A percentile compares a stretch with the other conserved stretches of the same genome.
These are phyloP conservation scores for Athetis lepigone DNA, from an alignment of 2,888 invertebrate species.

Conservation along the genomic window DNA sequence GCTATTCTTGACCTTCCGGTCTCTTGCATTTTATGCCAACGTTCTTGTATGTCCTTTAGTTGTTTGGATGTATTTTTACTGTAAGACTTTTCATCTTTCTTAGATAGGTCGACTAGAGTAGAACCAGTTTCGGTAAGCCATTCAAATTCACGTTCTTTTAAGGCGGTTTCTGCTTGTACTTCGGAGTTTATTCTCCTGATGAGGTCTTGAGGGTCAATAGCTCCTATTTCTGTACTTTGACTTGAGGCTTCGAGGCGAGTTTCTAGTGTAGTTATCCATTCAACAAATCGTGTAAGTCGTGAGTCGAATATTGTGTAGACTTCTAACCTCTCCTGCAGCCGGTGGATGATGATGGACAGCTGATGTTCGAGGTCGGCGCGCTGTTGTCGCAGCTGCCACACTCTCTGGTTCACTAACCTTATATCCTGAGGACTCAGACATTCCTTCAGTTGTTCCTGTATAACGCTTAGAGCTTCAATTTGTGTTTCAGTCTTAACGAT, in stretches of 20 bases:
- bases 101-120: conserved; percentile 91
- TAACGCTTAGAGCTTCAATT: conserved; percentile 93
- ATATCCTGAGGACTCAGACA: conserved; percentile 96
- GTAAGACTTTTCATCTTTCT: conserved; percentile 90
- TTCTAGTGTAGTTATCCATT: conserved; percentile 94
- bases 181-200: conserved; percentile 93
- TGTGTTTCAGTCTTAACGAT: conserved; percentile 91
- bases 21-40: conserved; percentile 93
- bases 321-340: conserved; percentile 94
- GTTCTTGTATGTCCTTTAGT: conserved; percentile 90
- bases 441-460: conserved; percentile 95
- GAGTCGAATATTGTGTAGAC: conserved; percentile 93
- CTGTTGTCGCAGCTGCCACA: conserved; percentile 95
- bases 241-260: conserved; percentile 91
- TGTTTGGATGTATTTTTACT: conserved; percentile 91
- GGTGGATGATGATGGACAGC: conserved; percentile 93
- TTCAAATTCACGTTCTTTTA: conserved; percentile 94
- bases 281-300: conserved; percentile 91
- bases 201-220: conserved; percentile 93
- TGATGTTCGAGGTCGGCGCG: conserved; percentile 95
- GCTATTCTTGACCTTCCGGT: conserved; percentile 92
- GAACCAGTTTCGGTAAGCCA: conserved; percentile 94
- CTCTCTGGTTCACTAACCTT: conserved; percentile 94
- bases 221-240: conserved; percentile 85
- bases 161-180: conserved; percentile 93